Base-by-base conservation (phyloP, 2,888 invertebrate genomes). In the Chloromyia formosa region DNA sequence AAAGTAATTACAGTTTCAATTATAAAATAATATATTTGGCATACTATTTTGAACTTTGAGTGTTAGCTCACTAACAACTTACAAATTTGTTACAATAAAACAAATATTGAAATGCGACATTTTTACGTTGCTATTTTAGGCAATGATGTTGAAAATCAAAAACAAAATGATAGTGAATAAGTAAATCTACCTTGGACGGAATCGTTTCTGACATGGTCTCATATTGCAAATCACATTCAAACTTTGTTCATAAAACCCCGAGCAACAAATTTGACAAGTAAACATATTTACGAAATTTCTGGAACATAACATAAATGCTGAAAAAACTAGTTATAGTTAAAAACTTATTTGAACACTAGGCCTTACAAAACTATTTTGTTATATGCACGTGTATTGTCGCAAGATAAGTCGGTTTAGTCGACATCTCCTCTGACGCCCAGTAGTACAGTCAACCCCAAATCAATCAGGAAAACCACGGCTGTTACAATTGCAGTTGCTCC, bases 401-500 rank as follows among this genome's bases (percentile, higher is more conserved):
- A 61, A 61, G 12, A 14, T 14, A 12, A 5, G 61, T 61, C 7
- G 12, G 14, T 27, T 27, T 61, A 84, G 78, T 85, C 84, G 72
- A 84, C 79, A 77, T 84, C 82, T 1, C 85, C 85, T 56, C 80
- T 82, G 4, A 83, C 79, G 1, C 86, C 86, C 74, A 83, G 83
- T 27, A 82, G 82, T 75, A 84, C 79, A 75, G 83, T 84, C 53
- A 83, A 79, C 20, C 84, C 78, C 3, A 84, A 79, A 77, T 86
- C 86, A 56, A 83, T 76, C 64, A 85, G 76, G 74, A 81, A 85
- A 53, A 85, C 73, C 68, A 85, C 74, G 5, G 82, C 79, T 12
- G 81, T 80, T 3, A 84, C 81, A 73, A 85, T 71, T 0, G 84
- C 80, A 12, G 84, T 81, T 1, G 83, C 81, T 1, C 84, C 85